Base-by-base conservation (phyloP, 2,797 vertebrate species). In the Miichthys miiuy region DNA sequence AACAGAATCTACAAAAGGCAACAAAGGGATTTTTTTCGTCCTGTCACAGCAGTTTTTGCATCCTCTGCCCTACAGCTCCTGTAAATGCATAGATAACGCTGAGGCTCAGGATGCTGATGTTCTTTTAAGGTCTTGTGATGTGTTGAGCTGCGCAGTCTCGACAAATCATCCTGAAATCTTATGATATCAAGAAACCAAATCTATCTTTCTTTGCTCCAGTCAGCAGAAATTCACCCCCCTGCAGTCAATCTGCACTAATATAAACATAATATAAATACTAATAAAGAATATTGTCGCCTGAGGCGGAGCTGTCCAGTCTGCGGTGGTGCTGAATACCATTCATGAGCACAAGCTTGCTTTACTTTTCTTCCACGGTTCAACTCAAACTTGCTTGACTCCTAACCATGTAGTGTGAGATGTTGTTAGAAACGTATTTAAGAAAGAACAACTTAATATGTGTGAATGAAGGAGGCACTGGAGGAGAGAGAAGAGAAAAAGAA, bases 251-350 rank as follows among this genome's bases (percentile, higher is more conserved):
- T 16, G 3, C 41, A 21, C 0, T 11, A 20, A 10, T 12, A 5
- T 63, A 34, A 27, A 17, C 25, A 50, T 16, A 18, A 8, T 42
- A 12, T 42, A 41, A 1, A 58, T 13, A 5, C 14, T 52, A 23
- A 38, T 38, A 38, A 38, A 38, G 20, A 13, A 25, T 42, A 17
- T 52, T 52, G 21, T 54, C 16, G 42, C 16, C 41, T 20, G 46
- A 47, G n/a, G 54, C 1, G 62, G 79, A 85, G 71, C 75, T 79
- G 83, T 85, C 75, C 83, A 17, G 0, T 27, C 51, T 47, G 25
- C 21, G 21, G 75, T 75, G 83, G 83, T 85, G 83, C 72, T 73
- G 72, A 77, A 74, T 18, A 9, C 11, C 50, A 10, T 20, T 51
- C 8, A 65, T 41, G n/a, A 57, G 18, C 23, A 21, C 6, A 25